Base-by-base conservation (phyloP, 2,113 vertebrate species). In the Channa maculata region DNA sequence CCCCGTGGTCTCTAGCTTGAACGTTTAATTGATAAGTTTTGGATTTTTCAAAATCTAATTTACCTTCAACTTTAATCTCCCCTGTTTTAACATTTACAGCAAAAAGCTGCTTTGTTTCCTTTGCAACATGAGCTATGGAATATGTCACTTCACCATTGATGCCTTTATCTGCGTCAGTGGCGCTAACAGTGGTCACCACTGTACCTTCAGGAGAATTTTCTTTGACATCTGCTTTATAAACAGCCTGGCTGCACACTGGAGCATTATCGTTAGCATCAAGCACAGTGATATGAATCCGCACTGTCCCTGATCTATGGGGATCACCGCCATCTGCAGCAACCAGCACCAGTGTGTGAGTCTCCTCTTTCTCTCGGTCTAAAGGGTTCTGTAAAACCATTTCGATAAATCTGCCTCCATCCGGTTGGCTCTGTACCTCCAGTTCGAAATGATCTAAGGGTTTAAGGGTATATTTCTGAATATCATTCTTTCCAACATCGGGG, bases 181-280 rank as follows among this genome's bases (percentile, higher is more conserved):
- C 93, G 12, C 51, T 87, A 1, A 94, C 79, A 7, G 74, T 83
- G 2, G 78, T 83, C 1, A 94, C 52, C 1, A 91, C 7, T 1
- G 87, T 81, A 6, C 88, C 91, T n/a, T 44, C 49, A 10, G 74
- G 33, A 34, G 83, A 72, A 53, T 91, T 89, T 49, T 94, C 93
- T 0, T 3, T 78, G 0, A 93, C 64, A 33, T 82, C 86, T 1
- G 82, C 75, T 86, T 89, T 94, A 63, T 94, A 95, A 44, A 91
- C 72, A 3, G 78, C 6, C 50, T 93, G 86, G 7, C 64, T 83
- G 64, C 89, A 95, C 5, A 93, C 86, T 0, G 93, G 94, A 0
- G 79, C 79, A 54, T 95, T 94, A 54, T 95, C 94, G 36, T 94
- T 95, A 0, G 33, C 75, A 77, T 95, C 94, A 0, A 92, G 10